A percentile compares a stretch with the other conserved stretches of the same genome.
Evolutionary conservation across 2,888 invertebrate genomes (phyloP).

Genomic region (Xestoiulus laeticollis): DNA sequence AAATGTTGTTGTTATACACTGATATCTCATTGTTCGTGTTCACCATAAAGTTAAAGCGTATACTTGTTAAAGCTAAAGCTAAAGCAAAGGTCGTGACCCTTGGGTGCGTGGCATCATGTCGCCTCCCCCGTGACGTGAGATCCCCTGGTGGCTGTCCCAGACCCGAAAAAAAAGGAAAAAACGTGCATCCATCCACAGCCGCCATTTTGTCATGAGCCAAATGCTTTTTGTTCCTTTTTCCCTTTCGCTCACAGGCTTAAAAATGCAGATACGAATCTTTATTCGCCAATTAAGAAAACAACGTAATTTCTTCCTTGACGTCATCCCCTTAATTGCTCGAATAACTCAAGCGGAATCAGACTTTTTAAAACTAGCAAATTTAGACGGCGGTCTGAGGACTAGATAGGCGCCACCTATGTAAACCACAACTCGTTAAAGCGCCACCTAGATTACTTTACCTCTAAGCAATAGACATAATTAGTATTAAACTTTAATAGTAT

Average conservation of each 20-base stretch:
- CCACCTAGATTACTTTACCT: not conserved
- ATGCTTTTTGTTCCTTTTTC: not conserved
- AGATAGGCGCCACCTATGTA: slow-evolving; percentile 17
- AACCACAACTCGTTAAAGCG: not conserved
- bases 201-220: not conserved
- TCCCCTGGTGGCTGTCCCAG: not conserved
- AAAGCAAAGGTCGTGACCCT: not conserved
- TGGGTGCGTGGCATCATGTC: slow-evolving; percentile 27
- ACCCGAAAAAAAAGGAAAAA: not conserved
- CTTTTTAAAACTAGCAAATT: not conserved
- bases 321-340: not conserved
- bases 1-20: not conserved
- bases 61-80: no score
- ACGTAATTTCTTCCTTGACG: slow-evolving; percentile 13
- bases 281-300: slow-evolving; percentile 1
- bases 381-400: slow-evolving; percentile 4
- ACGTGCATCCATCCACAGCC: not conserved
- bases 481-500: no score
- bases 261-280: slow-evolving; percentile 23
- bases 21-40: not conserved
- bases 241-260: slow-evolving; percentile 20
- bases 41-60: not conserved
- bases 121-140: not conserved
- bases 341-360: not conserved
- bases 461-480: not conserved